These are phyloP conservation scores for Nebria brevicollis DNA, from an alignment of 2,888 invertebrate genomes.

Conservation along the genomic window DNA sequence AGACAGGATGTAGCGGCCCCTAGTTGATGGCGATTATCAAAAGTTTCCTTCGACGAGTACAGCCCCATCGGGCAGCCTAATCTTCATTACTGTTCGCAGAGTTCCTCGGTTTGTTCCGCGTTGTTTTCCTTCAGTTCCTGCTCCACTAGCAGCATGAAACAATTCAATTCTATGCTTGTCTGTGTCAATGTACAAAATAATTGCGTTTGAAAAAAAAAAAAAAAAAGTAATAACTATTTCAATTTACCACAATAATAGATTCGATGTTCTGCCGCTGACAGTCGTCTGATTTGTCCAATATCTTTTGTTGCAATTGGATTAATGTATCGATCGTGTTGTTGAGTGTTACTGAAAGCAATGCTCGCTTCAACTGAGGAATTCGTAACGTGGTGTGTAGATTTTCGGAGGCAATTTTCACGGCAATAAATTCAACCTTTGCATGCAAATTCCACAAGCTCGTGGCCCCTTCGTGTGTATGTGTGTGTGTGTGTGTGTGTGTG, in stretches of 20 bases:
- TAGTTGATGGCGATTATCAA: conserved; percentile 51
- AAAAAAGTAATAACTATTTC: neutral
- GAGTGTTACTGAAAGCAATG: neutral
- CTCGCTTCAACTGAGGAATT: neutral
- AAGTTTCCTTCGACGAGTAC: conserved; percentile 52
- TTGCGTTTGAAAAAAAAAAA: no score
- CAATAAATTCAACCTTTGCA: conserved; percentile 37
- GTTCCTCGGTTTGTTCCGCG: neutral
- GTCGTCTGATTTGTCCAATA: neutral
- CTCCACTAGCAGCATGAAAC: neutral
- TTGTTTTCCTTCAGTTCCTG: neutral
- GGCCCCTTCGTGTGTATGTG: neutral
- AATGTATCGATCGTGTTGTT: neutral
- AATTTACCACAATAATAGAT: neutral
- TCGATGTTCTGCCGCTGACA: neutral
- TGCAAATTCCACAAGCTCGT: conserved; percentile 30
- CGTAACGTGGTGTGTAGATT: conserved; percentile 2
- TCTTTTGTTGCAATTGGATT: neutral
- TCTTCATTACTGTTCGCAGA: conserved; percentile 53
- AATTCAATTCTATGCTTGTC: no score
- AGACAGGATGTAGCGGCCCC: conserved; percentile 16
- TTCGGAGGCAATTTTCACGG: conserved; percentile 32
- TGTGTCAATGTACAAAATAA: no score
- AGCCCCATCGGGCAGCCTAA: conserved; percentile 54
- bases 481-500: no score